A percentile compares a stretch with the other conserved stretches of the same genome.
Conservation (phyloP, 2,113 vertebrate species). For the Ginglymostoma cirratum region DNA sequence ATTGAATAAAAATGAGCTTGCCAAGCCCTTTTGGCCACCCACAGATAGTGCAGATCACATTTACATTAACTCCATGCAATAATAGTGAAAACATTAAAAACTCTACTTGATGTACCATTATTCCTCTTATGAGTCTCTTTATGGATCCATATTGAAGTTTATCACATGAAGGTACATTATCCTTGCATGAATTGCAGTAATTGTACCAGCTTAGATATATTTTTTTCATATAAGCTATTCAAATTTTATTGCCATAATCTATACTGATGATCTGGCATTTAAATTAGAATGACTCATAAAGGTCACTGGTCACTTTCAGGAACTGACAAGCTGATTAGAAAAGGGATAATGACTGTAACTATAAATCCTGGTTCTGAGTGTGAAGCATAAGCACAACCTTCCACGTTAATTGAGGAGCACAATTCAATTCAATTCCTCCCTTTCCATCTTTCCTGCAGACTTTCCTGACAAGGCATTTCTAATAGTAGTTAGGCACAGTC, state of each 20-base stretch:
- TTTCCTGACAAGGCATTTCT: conserved; percentile 20
- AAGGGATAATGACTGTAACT: conserved; percentile 5
- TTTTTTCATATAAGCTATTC: neutral
- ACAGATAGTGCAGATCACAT: neutral
- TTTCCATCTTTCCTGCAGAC: conserved; percentile 7
- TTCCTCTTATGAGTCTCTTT: neutral
- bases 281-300: conserved; percentile 27
- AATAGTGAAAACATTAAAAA: conserved; percentile 20
- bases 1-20: neutral
- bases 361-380: conserved; percentile 2
- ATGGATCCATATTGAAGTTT: conserved; percentile 21
- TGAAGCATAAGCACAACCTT: neutral
- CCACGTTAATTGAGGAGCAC: conserved; percentile 1
- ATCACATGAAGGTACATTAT: conserved; percentile 18
- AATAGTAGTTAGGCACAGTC: neutral
- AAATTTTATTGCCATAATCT: conserved; percentile 20
- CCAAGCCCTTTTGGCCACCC: neutral
- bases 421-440: conserved; percentile 28
- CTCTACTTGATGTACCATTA: neutral
- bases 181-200: conserved; percentile 21
- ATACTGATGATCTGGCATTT: conserved; percentile 35
- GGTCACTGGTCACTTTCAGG: neutral
- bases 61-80: neutral
- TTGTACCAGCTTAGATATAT: conserved; percentile 18
- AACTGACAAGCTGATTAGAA: conserved; percentile 18